Conservation (phyloP, 2,797 vertebrate genomes). For the Florisuga fusca region DNA sequence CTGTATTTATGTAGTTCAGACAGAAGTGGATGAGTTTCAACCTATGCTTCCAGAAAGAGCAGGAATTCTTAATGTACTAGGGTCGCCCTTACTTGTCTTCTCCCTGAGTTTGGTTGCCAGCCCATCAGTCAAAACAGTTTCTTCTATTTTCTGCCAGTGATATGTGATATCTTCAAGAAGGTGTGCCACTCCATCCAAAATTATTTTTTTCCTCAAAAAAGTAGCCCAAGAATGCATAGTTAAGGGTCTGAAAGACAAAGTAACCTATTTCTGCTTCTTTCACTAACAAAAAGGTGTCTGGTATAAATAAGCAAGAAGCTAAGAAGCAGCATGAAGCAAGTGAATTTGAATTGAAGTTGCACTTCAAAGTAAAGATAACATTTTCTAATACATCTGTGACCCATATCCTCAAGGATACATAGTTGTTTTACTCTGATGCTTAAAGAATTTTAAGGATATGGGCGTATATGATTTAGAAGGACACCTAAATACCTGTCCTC, state of each 20-base stretch:
- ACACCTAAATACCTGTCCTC: neutral
- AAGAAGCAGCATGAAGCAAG: neutral
- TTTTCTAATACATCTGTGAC: slow-evolving; percentile 14
- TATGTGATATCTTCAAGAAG: neutral
- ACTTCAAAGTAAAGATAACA: slow-evolving; percentile 13
- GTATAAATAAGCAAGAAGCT: neutral
- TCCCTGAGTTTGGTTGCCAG: neutral
- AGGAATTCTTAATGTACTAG: neutral
- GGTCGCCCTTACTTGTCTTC: neutral
- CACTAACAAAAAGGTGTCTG: neutral
- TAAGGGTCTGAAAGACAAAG: neutral
- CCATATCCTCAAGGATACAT: neutral
- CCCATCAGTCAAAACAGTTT: neutral
- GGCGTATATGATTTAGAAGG: neutral
- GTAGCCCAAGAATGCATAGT: neutral
- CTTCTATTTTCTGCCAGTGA: neutral
- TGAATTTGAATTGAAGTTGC: neutral
- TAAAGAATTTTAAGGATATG: neutral
- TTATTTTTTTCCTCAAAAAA: neutral
- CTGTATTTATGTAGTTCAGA: neutral
- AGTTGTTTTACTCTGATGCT: neutral
- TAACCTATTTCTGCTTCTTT: neutral
- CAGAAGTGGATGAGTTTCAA: neutral
- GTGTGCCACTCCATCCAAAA: neutral
- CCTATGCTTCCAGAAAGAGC: neutral